Conservation (phyloP, 2,113 vertebrate species). For the Thamnaconus septentrionalis region DNA sequence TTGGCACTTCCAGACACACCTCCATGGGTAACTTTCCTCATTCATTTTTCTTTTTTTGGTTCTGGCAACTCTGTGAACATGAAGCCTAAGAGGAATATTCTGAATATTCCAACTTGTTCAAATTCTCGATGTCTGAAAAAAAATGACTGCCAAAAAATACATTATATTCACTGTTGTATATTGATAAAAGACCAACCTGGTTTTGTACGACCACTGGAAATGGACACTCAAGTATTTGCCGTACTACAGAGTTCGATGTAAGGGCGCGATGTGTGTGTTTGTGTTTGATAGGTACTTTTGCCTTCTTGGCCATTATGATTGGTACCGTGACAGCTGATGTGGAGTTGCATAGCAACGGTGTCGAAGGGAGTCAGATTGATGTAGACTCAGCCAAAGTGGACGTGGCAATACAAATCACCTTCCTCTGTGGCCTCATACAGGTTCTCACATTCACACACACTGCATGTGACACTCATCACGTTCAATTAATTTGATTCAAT, state of each 20-base stretch:
- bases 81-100: too few species aligned
- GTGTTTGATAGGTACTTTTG: conserved; percentile 54
- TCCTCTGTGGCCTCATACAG: conserved; percentile 68
- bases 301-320: conserved; percentile 61
- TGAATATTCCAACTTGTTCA: too few species aligned
- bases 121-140: too few species aligned
- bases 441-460: conserved; percentile 10
- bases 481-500: too few species aligned
- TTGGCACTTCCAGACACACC: conserved; percentile 90
- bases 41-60: too few species aligned
- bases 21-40: conserved; percentile 82
- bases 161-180: too few species aligned
- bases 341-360: conserved; percentile 46
- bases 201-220: too few species aligned
- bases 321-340: conserved; percentile 52
- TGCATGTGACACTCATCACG: not conserved
- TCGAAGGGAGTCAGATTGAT: conserved; percentile 32
- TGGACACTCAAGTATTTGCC: too few species aligned
- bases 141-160: too few species aligned
- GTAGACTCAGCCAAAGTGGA: conserved; percentile 53
- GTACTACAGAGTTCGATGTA: not conserved
- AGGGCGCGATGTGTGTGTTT: conserved; percentile 8
- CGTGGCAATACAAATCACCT: conserved; percentile 52
- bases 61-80: too few species aligned
- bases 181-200: too few species aligned